Evolutionary conservation across 1,140 invertebrate species (phyloP), one percentile per base, ranked within the genome.

Genomic region (Phocides pigmalion): DNA sequence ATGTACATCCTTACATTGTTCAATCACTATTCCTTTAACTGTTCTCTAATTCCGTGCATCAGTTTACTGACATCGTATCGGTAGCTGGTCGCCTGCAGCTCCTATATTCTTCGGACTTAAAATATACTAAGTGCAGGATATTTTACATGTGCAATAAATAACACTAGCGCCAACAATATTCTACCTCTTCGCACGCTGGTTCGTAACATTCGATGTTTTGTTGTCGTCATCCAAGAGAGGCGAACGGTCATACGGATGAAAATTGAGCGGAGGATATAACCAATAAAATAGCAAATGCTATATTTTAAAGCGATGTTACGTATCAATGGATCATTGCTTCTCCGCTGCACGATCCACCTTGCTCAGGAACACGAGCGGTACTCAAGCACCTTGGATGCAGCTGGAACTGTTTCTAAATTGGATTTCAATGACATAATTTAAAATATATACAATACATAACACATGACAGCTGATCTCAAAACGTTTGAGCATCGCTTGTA

Each of bases 21-120:
- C 66, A 65, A 62, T 67, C 51, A 63, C 62, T 70, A 74, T 54
- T 42, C 46, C 25, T 62, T 50, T 62, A 64, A 46, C 39, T 16
- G 50, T 64, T 44, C 39, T 61, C 68, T 74, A 70, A 62, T 28
- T 46, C 81, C 84, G 82, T 87, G 85, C 82, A 86, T 58, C 49
- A 69, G 14, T 61, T 62, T 53, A 69, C 59, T 70, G 68, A 70
- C 68, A 50, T 69, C 76, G 66, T 75, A 70, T 70, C 59, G 85
- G 88, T 87, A 81, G 79, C 87, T 89, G 87, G 88, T 75, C 87
- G 66, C 64, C 75, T 68, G 80, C 89, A 91, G 89, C 83, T 79
- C 87, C 86, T 90, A 68, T 68, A 61, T 63, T 68, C 73, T 80
- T 74, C 53, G 56, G n/a, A 68, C 65, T 65, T 63, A 74, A 47